These are phyloP conservation scores for Cosmorhoe ocellata DNA, from an alignment of 2,888 invertebrate genomes.

Conservation along the genomic window DNA sequence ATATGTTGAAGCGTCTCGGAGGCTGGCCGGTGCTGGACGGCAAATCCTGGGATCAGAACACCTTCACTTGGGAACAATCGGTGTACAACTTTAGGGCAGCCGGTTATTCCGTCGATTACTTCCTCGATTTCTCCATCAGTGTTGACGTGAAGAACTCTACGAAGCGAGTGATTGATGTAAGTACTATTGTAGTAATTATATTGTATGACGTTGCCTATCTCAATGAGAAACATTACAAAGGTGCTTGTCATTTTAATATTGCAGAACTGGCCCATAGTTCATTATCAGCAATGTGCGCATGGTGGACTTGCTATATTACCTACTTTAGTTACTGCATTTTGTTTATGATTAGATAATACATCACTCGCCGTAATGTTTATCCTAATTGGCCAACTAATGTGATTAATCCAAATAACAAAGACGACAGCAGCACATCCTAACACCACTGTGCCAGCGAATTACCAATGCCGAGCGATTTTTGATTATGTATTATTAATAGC, in stretches of 20 bases:
- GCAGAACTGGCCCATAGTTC: too few relatives aligned
- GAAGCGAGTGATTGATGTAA: constrained; percentile 91
- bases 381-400: neutral
- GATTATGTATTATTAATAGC: constrained; percentile 12
- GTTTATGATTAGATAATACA: too few relatives aligned
- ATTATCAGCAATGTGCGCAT: too few relatives aligned
- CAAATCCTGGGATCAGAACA: constrained; percentile 85
- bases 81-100: constrained; percentile 90
- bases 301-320: too few relatives aligned
- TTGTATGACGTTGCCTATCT: too few relatives aligned
- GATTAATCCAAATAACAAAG: neutral
- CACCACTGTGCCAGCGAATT: constrained; percentile 28
- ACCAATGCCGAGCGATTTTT: constrained; percentile 22
- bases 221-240: too few relatives aligned
- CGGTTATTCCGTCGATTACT: constrained; percentile 95
- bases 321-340: too few relatives aligned
- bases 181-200: too few relatives aligned
- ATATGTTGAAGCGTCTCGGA: constrained; percentile 89
- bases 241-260: too few relatives aligned
- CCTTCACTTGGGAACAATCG: constrained; percentile 91
- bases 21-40: constrained; percentile 97
- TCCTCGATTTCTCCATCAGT: constrained; percentile 94
- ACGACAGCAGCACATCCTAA: constrained; percentile 1
- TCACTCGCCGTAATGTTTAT: too few relatives aligned
- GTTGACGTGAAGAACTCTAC: constrained; percentile 95